Base-by-base conservation (phyloP, 2,113 vertebrate genomes). In the Varanus salvator region DNA sequence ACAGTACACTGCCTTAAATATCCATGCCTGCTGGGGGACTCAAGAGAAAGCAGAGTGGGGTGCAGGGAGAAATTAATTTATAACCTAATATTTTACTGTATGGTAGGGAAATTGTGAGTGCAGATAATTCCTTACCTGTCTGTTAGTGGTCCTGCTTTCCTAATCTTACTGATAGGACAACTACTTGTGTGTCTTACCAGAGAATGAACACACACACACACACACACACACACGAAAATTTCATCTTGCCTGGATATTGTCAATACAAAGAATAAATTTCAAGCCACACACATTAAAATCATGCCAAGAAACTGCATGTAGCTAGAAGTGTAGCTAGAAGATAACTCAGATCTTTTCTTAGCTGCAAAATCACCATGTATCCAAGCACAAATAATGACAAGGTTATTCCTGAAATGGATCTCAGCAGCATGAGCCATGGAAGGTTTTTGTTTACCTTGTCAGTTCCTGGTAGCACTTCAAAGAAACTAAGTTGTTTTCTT, bases 401-500 rank as follows among this genome's bases (percentile, higher is more conserved):
- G 12, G 4, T 50, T 57, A 50, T 25, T 54, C 69, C 50, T 11
- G 69, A 50, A 54, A 69, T 4, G 3, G 19, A 31, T 31, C n/a
- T 31, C 15, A 29, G 66, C 5, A 17, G 0, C 6, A 27, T 14
- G 19, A 19, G 25, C 29, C 29, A 64, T 15, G 12, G 69, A 83
- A 83, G 64, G 6, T 5, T 19, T 48, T 87, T 38, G 19, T 44
- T 88, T 19, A 99, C 99, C 98, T 98, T 98, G 92, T 99, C 99
- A 8, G 98, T 98, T 71, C 98, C 97, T 0, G 97, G 97, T 84
- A 99, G 54, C 87, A 98, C 91, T 93, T 99, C 99, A 48, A 97
- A 99, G 57, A 96, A 1, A 48, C 98, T 99, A 87, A 99, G 98
- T 94, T 99, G 99, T 87, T 99, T 99, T 86, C 99, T 97, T 0